phyloP scores from a whole-genome alignment of 2,888 invertebrate genomes.

The Drosophila fulvimacula region DNA sequence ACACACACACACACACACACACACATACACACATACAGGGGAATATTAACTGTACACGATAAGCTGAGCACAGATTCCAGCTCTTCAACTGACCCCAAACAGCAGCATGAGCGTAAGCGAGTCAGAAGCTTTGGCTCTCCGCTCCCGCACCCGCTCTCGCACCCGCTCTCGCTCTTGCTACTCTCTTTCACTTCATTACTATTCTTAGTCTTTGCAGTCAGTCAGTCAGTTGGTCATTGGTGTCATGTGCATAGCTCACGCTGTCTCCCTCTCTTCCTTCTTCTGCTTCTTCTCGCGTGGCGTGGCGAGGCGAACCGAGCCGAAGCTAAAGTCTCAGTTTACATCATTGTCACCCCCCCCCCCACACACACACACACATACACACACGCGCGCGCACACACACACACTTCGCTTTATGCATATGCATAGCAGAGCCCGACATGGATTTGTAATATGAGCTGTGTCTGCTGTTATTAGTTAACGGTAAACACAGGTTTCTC shows the following conservation, averaged over 20 bases:
- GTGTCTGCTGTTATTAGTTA: slow-evolving; percentile 26
- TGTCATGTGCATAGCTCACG: slow-evolving; percentile 65
- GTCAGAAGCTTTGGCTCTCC: too few relatives aligned
- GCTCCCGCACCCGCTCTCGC: too few relatives aligned
- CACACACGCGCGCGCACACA: too few relatives aligned
- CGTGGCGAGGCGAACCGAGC: not conserved
- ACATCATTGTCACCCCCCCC: slow-evolving; percentile 31
- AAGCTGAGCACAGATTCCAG: slow-evolving; percentile 9
- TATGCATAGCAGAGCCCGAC: slow-evolving; percentile 1
- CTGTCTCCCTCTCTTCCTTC: slow-evolving; percentile 13
- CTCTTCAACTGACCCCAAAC: not conserved
- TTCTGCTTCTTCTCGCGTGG: slow-evolving; percentile 1
- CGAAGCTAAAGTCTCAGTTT: slow-evolving; percentile 54
- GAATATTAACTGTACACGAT: slow-evolving; percentile 27
- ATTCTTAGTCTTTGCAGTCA: slow-evolving; percentile 33
- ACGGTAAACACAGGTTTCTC: slow-evolving; percentile 42
- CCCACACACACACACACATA: too few relatives aligned
- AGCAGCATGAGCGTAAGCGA: slow-evolving; percentile 3
- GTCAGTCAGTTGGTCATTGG: slow-evolving; percentile 83
- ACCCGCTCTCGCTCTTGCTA: not conserved
- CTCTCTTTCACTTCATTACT: slow-evolving; percentile 18
- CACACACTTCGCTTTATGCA: not conserved
- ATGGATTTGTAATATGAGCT: slow-evolving; percentile 58
- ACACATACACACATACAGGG: too few relatives aligned
- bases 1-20: not conserved